phyloP scores from a whole-genome alignment of 92 coral and sea anemone species.

The Porites cylindrica region DNA sequence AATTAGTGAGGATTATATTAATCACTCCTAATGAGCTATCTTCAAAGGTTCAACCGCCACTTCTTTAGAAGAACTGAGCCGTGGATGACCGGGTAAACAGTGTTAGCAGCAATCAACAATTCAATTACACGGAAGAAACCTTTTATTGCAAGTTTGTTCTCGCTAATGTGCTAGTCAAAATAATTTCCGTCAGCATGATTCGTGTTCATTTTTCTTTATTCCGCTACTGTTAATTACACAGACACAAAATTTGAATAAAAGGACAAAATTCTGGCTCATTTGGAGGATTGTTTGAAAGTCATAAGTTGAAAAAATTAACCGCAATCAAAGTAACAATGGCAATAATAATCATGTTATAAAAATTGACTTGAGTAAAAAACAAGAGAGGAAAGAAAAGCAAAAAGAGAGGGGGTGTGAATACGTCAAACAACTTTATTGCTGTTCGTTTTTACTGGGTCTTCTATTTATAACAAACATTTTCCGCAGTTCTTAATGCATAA shows the following conservation, averaged over 20 bases:
- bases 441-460: background rate
- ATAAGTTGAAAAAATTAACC: no score
- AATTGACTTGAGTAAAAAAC: background rate
- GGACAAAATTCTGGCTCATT: background rate
- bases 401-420: background rate
- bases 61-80: background rate
- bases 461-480: no score
- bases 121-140: conserved; percentile 22
- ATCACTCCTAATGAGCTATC: conserved; percentile 15
- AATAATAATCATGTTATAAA: no score
- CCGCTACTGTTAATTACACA: background rate
- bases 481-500: no score
- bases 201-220: background rate
- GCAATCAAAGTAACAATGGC: background rate
- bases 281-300: background rate
- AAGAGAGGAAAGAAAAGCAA: background rate
- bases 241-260: background rate
- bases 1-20: background rate
- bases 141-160: conserved; percentile 22
- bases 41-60: background rate
- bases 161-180: conserved; percentile 14
- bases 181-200: conserved; percentile 18
- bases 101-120: background rate
- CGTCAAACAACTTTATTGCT: background rate
- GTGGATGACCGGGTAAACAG: background rate